Evolutionary conservation across 1,140 invertebrate genomes (phyloP).

Genomic region (Hypothenemus hampei): DNA sequence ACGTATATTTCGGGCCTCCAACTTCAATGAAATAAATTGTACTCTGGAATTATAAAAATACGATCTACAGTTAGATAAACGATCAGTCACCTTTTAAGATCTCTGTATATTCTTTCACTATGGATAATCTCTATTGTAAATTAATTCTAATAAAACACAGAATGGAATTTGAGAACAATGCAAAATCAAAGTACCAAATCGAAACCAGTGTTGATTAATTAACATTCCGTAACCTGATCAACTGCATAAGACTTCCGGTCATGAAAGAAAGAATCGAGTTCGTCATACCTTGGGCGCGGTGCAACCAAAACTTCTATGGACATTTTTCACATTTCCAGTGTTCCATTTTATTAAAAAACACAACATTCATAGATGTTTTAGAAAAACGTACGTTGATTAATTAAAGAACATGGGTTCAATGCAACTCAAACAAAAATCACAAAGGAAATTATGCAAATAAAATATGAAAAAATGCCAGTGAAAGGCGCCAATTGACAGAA

Average conservation of each 20-base stretch:
- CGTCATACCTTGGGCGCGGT: slow-evolving; percentile 8
- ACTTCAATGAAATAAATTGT: background rate
- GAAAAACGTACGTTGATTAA: too few species aligned
- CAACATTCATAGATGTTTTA: too few species aligned
- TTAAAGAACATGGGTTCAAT: too few species aligned
- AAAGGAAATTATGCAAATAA: too few species aligned
- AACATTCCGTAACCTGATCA: background rate
- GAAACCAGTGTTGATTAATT: slow-evolving; percentile 1
- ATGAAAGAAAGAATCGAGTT: slow-evolving; percentile 1
- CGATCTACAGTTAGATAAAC: background rate
- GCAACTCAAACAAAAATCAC: too few species aligned
- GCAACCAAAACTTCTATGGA: too few species aligned
- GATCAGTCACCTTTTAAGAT: background rate
- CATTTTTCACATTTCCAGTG: too few species aligned
- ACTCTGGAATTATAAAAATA: background rate
- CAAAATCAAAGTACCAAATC: background rate
- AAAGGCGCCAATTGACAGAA: too few species aligned
- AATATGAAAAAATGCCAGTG: too few species aligned
- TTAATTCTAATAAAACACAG: background rate
- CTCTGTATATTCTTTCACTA: too few species aligned
- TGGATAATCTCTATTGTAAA: background rate
- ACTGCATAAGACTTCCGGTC: slow-evolving; percentile 12
- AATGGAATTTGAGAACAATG: background rate
- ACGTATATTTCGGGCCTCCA: too few species aligned
- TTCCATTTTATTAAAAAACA: too few species aligned